Evolutionary conservation across 2,888 invertebrate species (phyloP), one percentile per base, ranked within the genome.

Genomic region (Drosophila parthenogenetica): DNA sequence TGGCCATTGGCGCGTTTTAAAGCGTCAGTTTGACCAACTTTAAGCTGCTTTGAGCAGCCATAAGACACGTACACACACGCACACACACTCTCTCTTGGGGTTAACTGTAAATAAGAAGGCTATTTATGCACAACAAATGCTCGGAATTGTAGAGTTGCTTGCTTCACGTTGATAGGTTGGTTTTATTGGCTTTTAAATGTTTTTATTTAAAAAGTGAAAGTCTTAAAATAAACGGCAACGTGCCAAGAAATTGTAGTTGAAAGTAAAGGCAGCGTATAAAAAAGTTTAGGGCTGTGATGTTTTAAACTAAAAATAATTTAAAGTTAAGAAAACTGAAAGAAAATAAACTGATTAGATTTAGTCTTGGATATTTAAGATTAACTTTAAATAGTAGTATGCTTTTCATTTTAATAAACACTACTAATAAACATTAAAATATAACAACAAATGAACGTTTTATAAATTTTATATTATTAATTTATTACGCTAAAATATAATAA

Each of bases 91-190:
- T 10, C 19, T 37, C 35, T 49, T 40, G 35, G 42, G 22, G 29
- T 43, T 45, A 59, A 50, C 54, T 63, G 73, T 69, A 77, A 69
- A 59, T 73, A 77, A 69, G 58, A 46, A 11, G 50, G 62, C 50
- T 61, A 80, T 83, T 83, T 79, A 79, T 80, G 73, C 65, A 77
- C 65, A 80, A 66, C 48, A 73, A 80, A 77, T 69, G 62, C 48
- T 43, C 7, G 13, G 48, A 46, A 66, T 66, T 48, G 57, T 62
- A 48, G 67, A 48, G 72, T 29, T 14, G 16, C 2, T 8, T 8
- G 29, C 29, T 8, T 8, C 8, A 29, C 29, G 45, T 4, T 68
- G 45, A 60, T 54, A 2, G 7, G 11, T 39, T n/a, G 35, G 61
- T 5, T n/a, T 49, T 14, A 58, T 62, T 11, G 22, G 29, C 17